Percentiles rank a stretch among this genome's conserved stretches.
These are phyloP conservation scores for Drosophila takahashii DNA, from an alignment of 1,140 invertebrate genomes.

Conservation along the genomic window DNA sequence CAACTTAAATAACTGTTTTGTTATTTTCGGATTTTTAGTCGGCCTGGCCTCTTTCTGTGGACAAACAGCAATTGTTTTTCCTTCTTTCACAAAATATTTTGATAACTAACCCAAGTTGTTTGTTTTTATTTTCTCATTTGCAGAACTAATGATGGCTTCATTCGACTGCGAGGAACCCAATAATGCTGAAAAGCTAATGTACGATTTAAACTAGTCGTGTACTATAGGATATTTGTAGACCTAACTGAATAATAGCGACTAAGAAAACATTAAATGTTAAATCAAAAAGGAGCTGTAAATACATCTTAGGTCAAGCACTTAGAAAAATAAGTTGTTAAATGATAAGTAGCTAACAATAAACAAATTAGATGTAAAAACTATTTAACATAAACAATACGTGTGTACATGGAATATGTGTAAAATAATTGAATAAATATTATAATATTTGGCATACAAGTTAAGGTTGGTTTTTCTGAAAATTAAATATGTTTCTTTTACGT, in stretches of 20 bases:
- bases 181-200: constrained; percentile 83
- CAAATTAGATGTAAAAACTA: constrained; percentile 22
- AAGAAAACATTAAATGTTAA: constrained; percentile 47
- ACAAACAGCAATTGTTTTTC: constrained; percentile 13
- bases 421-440: constrained; percentile 38
- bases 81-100: constrained; percentile 4
- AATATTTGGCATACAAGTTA: constrained; percentile 24
- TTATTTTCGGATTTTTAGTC: constrained; percentile 39
- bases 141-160: constrained; percentile 84
- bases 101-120: constrained; percentile 14
- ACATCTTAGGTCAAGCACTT: constrained; percentile 22
- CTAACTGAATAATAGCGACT: constrained; percentile 15
- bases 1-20: constrained; percentile 60
- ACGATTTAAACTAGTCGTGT: constrained; percentile 71
- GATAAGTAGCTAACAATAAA: constrained; percentile 34
- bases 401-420: constrained; percentile 14
- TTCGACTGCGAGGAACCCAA: constrained; percentile 83
- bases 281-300: constrained; percentile 20
- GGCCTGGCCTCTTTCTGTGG: not conserved
- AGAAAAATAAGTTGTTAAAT: constrained; percentile 8
- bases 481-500: not conserved
- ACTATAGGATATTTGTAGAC: not conserved
- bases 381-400: constrained; percentile 7
- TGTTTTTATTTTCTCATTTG: constrained; percentile 29
- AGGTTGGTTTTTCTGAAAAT: not conserved